phyloP scores from a whole-genome alignment of 2,888 invertebrate species.

The Yponomeuta cagnagella region DNA sequence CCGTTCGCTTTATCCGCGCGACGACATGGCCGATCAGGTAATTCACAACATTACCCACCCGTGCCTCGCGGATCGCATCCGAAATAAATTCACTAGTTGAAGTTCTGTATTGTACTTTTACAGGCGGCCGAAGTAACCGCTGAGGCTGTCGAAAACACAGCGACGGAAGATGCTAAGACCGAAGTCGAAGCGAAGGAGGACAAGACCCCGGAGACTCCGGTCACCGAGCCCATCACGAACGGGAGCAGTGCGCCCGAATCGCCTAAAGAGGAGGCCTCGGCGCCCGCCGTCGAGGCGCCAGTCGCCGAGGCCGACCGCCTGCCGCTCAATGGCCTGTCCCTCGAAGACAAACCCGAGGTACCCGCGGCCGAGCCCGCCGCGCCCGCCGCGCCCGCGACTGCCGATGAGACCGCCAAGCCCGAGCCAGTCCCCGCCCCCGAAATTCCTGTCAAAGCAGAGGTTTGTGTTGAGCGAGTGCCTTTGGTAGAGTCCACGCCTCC shows the following conservation, averaged over 20 bases:
- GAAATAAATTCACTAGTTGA: background rate
- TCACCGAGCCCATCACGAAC: conserved; percentile 66
- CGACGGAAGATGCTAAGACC: conserved; percentile 46
- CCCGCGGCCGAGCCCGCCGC: conserved; percentile 37
- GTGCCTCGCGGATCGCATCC: background rate
- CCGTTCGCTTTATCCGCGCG: conserved; percentile 12
- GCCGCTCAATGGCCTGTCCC: conserved; percentile 59
- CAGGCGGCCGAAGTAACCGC: conserved; percentile 57
- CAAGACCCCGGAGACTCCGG: conserved; percentile 67
- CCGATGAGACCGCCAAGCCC: conserved; percentile 19
- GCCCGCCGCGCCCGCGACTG: conserved; percentile 22
- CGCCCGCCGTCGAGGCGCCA: conserved; percentile 24
- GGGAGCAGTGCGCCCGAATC: conserved; percentile 64
- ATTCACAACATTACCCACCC: background rate
- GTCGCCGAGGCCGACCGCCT: conserved; percentile 52
- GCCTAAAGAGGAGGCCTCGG: conserved; percentile 40
- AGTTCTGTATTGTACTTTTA: conserved; percentile 26
- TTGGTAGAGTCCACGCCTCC: conserved; percentile 81
- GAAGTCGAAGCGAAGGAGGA: conserved; percentile 51
- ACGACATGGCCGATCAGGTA: conserved; percentile 58
- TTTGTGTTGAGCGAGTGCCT: conserved; percentile 76
- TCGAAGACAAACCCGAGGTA: conserved; percentile 57
- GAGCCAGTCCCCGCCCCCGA: conserved; percentile 58
- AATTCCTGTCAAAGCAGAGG: conserved; percentile 68
- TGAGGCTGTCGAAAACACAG: conserved; percentile 45